A percentile compares a stretch with the other conserved stretches of the same genome.
Conservation (phyloP, 1,140 invertebrate genomes). For the Sminthurides bifidus region DNA sequence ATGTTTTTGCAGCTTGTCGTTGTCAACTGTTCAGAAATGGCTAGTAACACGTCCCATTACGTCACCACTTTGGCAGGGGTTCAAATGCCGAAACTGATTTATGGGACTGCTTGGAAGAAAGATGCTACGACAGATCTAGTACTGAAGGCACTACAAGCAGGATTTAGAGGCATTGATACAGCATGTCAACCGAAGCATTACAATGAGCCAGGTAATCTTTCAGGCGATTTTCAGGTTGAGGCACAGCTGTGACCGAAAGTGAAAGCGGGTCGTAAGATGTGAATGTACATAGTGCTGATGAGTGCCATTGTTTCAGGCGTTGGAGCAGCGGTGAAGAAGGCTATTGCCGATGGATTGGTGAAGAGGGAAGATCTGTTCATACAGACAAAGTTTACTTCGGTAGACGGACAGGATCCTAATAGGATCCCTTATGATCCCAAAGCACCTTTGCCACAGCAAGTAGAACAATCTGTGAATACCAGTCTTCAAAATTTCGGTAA, state of each 20-base stretch:
- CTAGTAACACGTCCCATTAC: slow-evolving; percentile 10
- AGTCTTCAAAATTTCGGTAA: neutral
- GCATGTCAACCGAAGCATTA: slow-evolving; percentile 31
- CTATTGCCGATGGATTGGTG: slow-evolving; percentile 3
- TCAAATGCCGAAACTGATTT: slow-evolving; percentile 27
- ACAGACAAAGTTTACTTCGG: slow-evolving; percentile 30
- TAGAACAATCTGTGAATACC: neutral
- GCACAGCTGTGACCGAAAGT: neutral
- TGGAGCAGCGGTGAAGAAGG: slow-evolving; percentile 11
- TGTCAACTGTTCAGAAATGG: too few relatives aligned
- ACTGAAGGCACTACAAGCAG: slow-evolving; percentile 11
- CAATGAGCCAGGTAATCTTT: slow-evolving; percentile 21
- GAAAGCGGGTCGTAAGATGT: neutral
- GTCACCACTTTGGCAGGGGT: slow-evolving; percentile 13
- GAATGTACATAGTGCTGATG: neutral
- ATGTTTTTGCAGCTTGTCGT: too few relatives aligned
- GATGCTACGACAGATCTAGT: slow-evolving; percentile 22
- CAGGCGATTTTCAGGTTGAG: neutral
- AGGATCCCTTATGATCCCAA: slow-evolving; percentile 24
- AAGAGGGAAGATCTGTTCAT: slow-evolving; percentile 18
- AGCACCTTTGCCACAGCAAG: slow-evolving; percentile 11
- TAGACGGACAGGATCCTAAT: slow-evolving; percentile 27
- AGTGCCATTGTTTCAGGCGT: too few relatives aligned
- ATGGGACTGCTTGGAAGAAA: slow-evolving; percentile 32
- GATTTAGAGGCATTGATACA: slow-evolving; percentile 27